Evolutionary conservation across 2,888 invertebrate species (phyloP).

Genomic region (Smittia aterrima): DNA sequence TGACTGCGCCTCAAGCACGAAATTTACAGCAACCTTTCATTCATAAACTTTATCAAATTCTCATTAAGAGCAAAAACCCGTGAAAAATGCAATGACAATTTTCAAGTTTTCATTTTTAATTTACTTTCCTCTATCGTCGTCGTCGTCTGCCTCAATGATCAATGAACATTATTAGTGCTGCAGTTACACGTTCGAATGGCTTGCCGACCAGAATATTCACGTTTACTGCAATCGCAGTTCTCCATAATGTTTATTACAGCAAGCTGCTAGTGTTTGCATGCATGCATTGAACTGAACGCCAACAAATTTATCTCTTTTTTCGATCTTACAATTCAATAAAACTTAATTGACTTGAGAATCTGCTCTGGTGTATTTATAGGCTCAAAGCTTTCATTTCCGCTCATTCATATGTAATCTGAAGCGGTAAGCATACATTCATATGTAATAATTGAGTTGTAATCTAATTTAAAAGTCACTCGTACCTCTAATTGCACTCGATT

Average conservation of each 20-base stretch:
- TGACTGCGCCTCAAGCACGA: not conserved
- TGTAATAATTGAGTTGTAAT: not conserved
- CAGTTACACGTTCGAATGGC: not conserved
- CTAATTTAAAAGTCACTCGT: slow-evolving; percentile 2
- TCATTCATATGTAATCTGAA: not conserved
- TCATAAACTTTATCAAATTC: slow-evolving; percentile 8
- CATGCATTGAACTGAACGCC: slow-evolving; percentile 16
- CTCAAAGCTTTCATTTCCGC: not conserved
- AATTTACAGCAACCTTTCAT: not conserved
- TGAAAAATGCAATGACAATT: slow-evolving; percentile 5
- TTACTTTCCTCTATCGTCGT: not conserved
- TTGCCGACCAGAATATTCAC: not conserved
- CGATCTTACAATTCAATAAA: slow-evolving; percentile 32
- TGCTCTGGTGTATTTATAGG: slow-evolving; percentile 6
- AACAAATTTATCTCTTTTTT: slow-evolving; percentile 35
- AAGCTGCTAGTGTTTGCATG: not conserved
- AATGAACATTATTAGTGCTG: slow-evolving; percentile 9
- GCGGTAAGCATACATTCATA: not conserved
- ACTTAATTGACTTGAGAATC: slow-evolving; percentile 22
- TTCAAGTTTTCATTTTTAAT: not conserved
- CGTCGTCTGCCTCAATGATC: not conserved
- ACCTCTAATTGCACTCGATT: slow-evolving; percentile 24
- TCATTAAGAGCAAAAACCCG: not conserved
- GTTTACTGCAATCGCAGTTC: not conserved
- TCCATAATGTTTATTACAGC: slow-evolving; percentile 25